These are phyloP conservation scores for Chlorocebus sabaeus DNA, from an alignment of 2,113 vertebrate species.

Conservation along the genomic window DNA sequence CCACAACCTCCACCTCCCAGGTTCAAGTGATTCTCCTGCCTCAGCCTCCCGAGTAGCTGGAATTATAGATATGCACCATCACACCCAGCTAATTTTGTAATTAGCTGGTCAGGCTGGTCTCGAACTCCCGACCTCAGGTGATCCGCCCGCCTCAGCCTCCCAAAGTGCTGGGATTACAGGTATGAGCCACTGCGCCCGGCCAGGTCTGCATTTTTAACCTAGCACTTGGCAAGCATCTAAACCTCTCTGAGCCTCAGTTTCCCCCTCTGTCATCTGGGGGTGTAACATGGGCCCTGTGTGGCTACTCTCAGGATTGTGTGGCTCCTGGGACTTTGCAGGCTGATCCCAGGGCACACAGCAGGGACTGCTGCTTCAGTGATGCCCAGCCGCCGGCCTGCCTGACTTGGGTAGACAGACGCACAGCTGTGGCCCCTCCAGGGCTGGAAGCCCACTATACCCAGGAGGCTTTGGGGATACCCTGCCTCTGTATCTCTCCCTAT, in stretches of 20 bases:
- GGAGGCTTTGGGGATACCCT: background rate
- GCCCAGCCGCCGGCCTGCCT: fast-evolving
- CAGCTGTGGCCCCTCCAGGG: background rate
- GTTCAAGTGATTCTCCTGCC: too few species aligned
- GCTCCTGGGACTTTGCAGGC: background rate
- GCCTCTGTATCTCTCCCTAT: background rate
- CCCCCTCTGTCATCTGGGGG: background rate
- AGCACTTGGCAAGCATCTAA: background rate
- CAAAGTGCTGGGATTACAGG: too few species aligned
- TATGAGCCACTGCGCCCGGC: too few species aligned
- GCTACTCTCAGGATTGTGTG: background rate
- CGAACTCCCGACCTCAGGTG: too few species aligned
- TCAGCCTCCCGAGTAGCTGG: too few species aligned
- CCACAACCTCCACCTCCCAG: too few species aligned
- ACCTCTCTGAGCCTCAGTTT: background rate
- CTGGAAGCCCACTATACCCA: background rate
- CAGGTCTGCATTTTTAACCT: too few species aligned
- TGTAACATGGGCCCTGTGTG: fast-evolving
- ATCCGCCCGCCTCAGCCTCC: too few species aligned
- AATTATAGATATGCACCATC: too few species aligned
- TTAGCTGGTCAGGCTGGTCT: too few species aligned
- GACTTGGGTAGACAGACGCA: fast-evolving
- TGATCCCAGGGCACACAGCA: background rate
- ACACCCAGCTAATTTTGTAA: too few species aligned
- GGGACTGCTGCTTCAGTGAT: background rate